Evolutionary conservation across 37 sponge, comb jelly and placozoan species (phyloP).

Genomic region (Oopsacas minuta): DNA sequence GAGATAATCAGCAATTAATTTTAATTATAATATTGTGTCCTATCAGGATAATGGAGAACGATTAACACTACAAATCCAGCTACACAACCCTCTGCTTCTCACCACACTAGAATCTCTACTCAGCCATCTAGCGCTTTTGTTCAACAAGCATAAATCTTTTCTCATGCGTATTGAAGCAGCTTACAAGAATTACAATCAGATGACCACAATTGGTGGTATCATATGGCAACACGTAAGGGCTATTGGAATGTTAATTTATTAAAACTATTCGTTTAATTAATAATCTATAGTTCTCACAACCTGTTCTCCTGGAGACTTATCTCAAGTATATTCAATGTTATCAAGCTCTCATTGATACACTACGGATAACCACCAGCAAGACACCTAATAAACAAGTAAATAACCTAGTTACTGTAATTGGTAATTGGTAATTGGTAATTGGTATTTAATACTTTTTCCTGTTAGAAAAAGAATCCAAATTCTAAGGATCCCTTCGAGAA

Average conservation of each 20-base stretch:
- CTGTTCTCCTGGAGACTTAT: background rate
- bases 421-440: no score
- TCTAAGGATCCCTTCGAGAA: constrained; percentile 2
- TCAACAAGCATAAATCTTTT: background rate
- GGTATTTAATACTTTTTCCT: background rate
- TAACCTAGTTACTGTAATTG: no score
- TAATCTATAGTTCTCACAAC: background rate
- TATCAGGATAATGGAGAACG: constrained; percentile 6
- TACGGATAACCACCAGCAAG: background rate
- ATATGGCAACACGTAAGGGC: background rate
- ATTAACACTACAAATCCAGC: background rate
- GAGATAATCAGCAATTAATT: no score
- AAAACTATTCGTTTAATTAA: background rate
- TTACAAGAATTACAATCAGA: constrained; percentile 6
- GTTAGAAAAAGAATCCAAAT: background rate
- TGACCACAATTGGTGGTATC: background rate
- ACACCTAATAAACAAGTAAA: background rate
- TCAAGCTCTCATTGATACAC: constrained; percentile 5
- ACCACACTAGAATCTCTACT: background rate
- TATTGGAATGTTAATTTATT: background rate
- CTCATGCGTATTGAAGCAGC: background rate
- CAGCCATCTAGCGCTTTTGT: background rate
- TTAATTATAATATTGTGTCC: no score
- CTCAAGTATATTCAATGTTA: constrained; percentile 16
- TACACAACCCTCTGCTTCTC: background rate